Base-by-base conservation (phyloP, 2,797 vertebrate genomes). In the Trematomus bernacchii region DNA sequence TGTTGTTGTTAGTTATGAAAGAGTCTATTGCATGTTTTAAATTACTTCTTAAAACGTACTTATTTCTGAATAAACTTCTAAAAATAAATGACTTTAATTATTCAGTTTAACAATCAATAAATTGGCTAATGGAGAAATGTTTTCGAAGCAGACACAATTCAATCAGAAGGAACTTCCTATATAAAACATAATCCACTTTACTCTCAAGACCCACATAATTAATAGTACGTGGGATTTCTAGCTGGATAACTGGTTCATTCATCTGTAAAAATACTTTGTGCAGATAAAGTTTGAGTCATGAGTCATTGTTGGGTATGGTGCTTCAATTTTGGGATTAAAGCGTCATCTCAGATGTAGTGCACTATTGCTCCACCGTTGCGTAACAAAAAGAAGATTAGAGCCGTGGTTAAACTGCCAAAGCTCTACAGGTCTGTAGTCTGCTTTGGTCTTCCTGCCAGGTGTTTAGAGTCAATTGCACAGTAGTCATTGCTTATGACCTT, bases 331-430 rank as follows among this genome's bases (percentile, higher is more conserved):
- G 16, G 66, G 82, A 79, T 90, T 90, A 84, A 69, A 63, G 51
- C 68, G 44, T 76, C 62, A 73, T 80, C 59, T 57, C 66, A 70
- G 33, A 66, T 30, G 2, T 69, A 66, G 65, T 66, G 44, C 9
- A 18, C 67, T 84, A 83, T 87, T 91, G 70, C 50, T 73, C 48
- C 21, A 52, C 48, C 59, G 79, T 85, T 89, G 61, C 51, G 10
- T 84, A 84, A 92, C 72, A 87, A 59, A 89, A 90, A 88, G 82
- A 83, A 84, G 81, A 89, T 93, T 93, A 90, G 65, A 55, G 64
- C 33, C 21, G 68, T 12, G 57, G 73, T 76, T 83, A 81, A 82
- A 71, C 13, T 82, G 73, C 43, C 67, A 70, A 62, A 75, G 57
- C 67, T 37, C 11, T 10, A 13, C 44, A 71, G 53, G 73, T 76